Evolutionary conservation across 2,888 invertebrate genomes (phyloP).

Genomic region (Drosophila acutilabella): DNA sequence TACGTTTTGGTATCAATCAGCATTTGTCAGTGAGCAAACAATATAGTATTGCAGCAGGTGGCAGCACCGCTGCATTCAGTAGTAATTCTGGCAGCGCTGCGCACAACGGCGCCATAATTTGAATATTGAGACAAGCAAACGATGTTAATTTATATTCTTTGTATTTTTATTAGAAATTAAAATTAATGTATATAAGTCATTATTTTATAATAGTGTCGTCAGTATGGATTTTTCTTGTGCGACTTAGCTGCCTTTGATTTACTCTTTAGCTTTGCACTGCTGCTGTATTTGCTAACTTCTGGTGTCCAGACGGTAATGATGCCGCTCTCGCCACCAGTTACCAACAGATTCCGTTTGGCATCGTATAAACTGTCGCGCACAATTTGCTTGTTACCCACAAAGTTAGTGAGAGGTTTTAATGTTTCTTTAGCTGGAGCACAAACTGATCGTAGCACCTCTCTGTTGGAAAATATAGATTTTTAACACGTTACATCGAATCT

Average conservation of each 20-base stretch:
- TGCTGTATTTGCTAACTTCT: conserved; percentile 7
- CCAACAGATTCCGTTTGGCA: conserved; percentile 87
- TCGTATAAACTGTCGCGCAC: conserved; percentile 90
- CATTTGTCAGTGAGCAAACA: conserved; percentile 16
- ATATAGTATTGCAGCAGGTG: not conserved
- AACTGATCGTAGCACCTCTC: conserved; percentile 86
- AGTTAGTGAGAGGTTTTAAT: conserved; percentile 87
- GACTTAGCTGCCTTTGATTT: conserved; percentile 54
- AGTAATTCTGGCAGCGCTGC: not conserved
- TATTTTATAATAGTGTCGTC: conserved; percentile 17
- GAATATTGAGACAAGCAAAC: not conserved
- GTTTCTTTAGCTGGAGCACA: conserved; percentile 85
- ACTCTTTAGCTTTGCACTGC: conserved; percentile 49
- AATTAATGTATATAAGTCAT: conserved; percentile 10
- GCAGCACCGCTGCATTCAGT: conserved; percentile 10
- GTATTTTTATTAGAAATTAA: not conserved
- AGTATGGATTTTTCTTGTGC: conserved; percentile 68
- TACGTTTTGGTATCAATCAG: conserved; percentile 17
- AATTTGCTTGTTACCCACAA: conserved; percentile 89
- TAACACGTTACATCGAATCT: accelerated
- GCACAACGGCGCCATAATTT: not conserved
- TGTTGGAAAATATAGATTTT: conserved; percentile 11
- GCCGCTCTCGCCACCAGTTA: conserved; percentile 91
- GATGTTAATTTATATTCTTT: too few relatives aligned
- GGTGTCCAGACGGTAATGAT: conserved; percentile 88